phyloP scores from a whole-genome alignment of 2,113 vertebrate species.

The Hippocampus comes region DNA sequence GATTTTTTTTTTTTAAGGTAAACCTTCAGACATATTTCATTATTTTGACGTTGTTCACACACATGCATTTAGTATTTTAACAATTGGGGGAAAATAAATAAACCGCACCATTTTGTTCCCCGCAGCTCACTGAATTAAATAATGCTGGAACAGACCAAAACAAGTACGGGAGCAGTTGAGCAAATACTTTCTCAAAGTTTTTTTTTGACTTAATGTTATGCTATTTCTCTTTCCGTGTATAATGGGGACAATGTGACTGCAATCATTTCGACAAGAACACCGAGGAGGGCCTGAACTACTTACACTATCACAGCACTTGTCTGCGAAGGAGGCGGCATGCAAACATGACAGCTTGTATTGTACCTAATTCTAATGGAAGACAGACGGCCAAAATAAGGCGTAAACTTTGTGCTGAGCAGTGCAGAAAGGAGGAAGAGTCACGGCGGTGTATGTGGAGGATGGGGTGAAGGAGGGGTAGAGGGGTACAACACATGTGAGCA shows the following conservation, averaged over 20 bases:
- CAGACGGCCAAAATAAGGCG: slow-evolving; percentile 27
- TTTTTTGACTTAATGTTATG: neutral
- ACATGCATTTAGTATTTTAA: slow-evolving; percentile 5
- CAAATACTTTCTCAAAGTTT: neutral
- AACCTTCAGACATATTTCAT: neutral
- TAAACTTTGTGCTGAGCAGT: slow-evolving; percentile 63
- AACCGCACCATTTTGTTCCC: neutral
- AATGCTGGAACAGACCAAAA: neutral
- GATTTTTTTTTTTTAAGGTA: neutral
- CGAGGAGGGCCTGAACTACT: neutral
- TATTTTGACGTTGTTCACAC: neutral
- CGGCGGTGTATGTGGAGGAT: slow-evolving; percentile 46
- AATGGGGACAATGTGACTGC: neutral
- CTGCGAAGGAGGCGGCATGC: neutral
- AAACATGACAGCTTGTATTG: slow-evolving; percentile 35
- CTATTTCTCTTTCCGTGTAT: neutral
- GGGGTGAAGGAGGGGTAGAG: slow-evolving; percentile 44
- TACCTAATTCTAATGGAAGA: slow-evolving; percentile 20
- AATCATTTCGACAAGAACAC: neutral
- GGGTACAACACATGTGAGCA: slow-evolving; percentile 62
- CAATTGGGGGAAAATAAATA: neutral
- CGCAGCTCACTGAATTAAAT: neutral
- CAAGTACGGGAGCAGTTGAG: neutral
- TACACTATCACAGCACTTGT: neutral
- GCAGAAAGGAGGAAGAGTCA: slow-evolving; percentile 48